Percentiles rank a stretch among this genome's conserved stretches.
Evolutionary conservation across 2,888 invertebrate species (phyloP).

Genomic region (Aproaerema taeniolella): DNA sequence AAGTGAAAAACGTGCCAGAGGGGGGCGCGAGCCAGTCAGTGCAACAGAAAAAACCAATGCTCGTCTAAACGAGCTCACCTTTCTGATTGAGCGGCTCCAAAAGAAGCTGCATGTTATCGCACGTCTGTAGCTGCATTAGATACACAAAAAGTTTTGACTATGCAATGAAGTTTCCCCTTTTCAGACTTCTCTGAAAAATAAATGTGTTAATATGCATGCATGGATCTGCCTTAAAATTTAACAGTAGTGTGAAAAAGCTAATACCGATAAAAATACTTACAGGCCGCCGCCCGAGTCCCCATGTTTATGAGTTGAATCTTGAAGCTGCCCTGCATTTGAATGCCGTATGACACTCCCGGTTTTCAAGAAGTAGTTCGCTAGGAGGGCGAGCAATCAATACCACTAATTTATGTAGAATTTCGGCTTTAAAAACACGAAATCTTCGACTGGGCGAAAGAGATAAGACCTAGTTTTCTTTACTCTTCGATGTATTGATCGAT

Average conservation of each 20-base stretch:
- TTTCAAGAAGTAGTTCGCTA: constrained; percentile 29
- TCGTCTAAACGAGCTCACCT: constrained; percentile 62
- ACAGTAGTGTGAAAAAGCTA: constrained; percentile 24
- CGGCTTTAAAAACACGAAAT: constrained; percentile 7
- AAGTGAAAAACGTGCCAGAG: constrained; percentile 35
- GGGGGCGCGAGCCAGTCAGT: constrained; percentile 30
- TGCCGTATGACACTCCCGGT: constrained; percentile 44
- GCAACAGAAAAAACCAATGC: constrained; percentile 33
- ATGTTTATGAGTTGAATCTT: constrained; percentile 86
- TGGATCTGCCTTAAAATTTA: constrained; percentile 32
- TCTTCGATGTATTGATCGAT: constrained; percentile 59
- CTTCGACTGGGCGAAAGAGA: constrained; percentile 61
- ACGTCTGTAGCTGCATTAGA: constrained; percentile 55
- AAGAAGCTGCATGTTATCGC: constrained; percentile 54
- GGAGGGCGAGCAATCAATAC: constrained; percentile 54
- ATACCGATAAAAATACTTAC: constrained; percentile 81
- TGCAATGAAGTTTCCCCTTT: constrained; percentile 48
- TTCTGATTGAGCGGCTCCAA: constrained; percentile 64
- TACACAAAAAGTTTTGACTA: constrained; percentile 69
- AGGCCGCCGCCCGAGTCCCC: constrained; percentile 96
- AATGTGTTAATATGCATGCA: constrained; percentile 67
- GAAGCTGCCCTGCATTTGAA: constrained; percentile 82
- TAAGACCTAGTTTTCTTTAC: constrained; percentile 63
- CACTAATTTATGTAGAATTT: constrained; percentile 35
- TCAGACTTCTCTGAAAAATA: constrained; percentile 68